phyloP scores from a whole-genome alignment of 2,797 vertebrate genomes.

The Anisognathus igniventris region DNA sequence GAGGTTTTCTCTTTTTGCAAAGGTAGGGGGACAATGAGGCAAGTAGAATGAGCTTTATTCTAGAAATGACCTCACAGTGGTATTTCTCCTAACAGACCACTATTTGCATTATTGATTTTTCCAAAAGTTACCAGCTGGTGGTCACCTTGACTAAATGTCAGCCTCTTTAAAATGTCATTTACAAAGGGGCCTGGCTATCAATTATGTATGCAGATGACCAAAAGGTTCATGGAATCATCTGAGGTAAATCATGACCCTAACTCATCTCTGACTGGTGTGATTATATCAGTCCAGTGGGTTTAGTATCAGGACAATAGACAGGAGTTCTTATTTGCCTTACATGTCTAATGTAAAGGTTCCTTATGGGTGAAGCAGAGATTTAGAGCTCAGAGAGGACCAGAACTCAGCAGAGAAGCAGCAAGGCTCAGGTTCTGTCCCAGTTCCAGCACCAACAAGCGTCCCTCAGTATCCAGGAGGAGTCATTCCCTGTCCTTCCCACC shows the following conservation, averaged over 20 bases:
- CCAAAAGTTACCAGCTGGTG: slow-evolving; percentile 6
- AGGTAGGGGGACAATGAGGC: not conserved
- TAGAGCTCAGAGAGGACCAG: not conserved
- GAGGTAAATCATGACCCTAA: not conserved
- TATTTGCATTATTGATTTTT: slow-evolving; percentile 45
- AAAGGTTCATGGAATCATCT: not conserved
- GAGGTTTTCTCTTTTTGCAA: not conserved
- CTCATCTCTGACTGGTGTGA: not conserved
- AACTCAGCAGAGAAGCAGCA: not conserved
- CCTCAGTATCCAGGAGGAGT: not conserved
- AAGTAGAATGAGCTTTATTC: not conserved
- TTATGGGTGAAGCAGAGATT: not conserved
- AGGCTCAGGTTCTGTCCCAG: not conserved
- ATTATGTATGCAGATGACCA: not conserved
- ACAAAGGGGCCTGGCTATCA: not conserved
- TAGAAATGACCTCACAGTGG: not conserved
- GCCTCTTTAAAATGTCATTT: not conserved
- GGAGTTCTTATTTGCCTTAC: not conserved
- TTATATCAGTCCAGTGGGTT: not conserved
- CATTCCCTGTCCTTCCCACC: not conserved
- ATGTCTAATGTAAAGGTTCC: rapidly evolving
- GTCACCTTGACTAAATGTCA: slow-evolving; percentile 56
- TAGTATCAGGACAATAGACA: not conserved
- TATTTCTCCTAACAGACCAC: not conserved
- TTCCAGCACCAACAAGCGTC: not conserved